These are phyloP conservation scores for Gavia stellata DNA, from an alignment of 2,113 vertebrate species.

Conservation along the genomic window DNA sequence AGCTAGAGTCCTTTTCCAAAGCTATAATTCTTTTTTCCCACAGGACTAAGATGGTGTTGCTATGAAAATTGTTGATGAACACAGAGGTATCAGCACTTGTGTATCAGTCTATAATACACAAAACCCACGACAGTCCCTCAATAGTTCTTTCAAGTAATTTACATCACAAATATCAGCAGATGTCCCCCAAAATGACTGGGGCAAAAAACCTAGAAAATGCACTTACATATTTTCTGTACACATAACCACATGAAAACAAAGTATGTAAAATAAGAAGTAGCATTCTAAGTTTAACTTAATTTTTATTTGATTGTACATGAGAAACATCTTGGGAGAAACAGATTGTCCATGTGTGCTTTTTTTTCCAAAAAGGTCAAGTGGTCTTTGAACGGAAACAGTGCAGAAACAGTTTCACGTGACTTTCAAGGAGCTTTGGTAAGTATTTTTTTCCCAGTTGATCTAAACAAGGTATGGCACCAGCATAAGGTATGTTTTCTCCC, in stretches of 20 bases:
- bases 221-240: not conserved
- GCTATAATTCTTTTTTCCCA: not conserved
- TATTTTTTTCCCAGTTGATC: constrained; percentile 16
- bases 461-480: constrained; percentile 40
- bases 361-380: constrained; percentile 27
- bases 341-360: not conserved
- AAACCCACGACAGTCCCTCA: not conserved
- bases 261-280: not conserved
- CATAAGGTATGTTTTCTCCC: not conserved
- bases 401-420: not conserved
- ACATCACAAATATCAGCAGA: not conserved
- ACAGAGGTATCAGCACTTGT: not conserved
- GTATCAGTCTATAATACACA: not conserved
- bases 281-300: not conserved
- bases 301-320: not conserved
- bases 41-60: not conserved
- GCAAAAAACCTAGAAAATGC: not conserved
- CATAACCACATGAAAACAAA: not conserved
- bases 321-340: not conserved
- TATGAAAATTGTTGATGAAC: not conserved
- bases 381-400: not conserved
- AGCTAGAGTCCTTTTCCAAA: not conserved
- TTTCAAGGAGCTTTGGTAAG: constrained; percentile 5
- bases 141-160: not conserved
- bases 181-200: not conserved